A percentile compares a stretch with the other conserved stretches of the same genome.
phyloP scores from a whole-genome alignment of 2,797 vertebrate species.

The Acanthopagrus latus region DNA sequence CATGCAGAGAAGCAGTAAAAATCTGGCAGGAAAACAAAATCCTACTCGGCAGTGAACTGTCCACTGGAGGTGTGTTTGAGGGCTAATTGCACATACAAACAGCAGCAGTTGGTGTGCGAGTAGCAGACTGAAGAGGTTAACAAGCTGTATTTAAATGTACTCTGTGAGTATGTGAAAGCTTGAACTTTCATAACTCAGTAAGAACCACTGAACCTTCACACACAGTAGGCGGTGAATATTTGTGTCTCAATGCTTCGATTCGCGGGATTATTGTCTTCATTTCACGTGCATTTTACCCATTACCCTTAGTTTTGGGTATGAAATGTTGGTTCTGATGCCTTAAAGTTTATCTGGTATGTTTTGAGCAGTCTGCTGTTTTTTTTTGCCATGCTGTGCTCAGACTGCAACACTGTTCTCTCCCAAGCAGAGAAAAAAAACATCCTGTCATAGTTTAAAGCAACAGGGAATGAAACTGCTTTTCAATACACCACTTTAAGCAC shows the following conservation, averaged over 20 bases:
- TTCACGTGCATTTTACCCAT: neutral
- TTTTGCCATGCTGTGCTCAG: conserved; percentile 29
- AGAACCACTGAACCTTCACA: conserved; percentile 1
- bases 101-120: neutral
- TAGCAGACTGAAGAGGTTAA: conserved; percentile 1
- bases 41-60: too few relatives aligned
- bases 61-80: too few relatives aligned
- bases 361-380: conserved; percentile 16
- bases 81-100: neutral
- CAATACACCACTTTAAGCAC: conserved; percentile 19
- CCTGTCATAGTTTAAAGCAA: conserved; percentile 48
- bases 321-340: conserved; percentile 1
- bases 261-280: neutral
- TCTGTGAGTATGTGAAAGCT: neutral
- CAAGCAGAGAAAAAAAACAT: conserved; percentile 28
- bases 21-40: too few relatives aligned
- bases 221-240: neutral
- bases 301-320: neutral
- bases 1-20: too few relatives aligned
- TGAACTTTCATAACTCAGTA: too few relatives aligned
- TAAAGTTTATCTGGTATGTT: conserved; percentile 21
- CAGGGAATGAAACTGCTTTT: conserved; percentile 40
- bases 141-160: neutral
- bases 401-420: conserved; percentile 36
- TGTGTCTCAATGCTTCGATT: neutral